Conservation (phyloP, 2,113 vertebrate species). For the Piliocolobus tephrosceles region DNA sequence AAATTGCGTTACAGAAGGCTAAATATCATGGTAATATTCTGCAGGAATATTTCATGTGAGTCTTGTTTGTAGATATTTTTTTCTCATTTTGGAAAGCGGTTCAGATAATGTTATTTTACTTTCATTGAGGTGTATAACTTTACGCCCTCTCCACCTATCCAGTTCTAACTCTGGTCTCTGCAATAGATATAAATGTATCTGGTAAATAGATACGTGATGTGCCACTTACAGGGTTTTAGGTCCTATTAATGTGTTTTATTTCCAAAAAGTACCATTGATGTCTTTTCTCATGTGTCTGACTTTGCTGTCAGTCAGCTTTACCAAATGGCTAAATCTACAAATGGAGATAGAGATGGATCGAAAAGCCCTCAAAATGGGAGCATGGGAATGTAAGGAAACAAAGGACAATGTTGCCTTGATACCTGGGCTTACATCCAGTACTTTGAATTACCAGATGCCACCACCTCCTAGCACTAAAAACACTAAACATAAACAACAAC, state of each 20-base stretch:
- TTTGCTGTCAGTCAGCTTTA: constrained; percentile 10
- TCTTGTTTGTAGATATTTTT: background rate
- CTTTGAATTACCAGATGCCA: background rate
- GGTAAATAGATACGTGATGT: background rate
- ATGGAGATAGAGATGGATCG: background rate
- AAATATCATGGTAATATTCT: background rate
- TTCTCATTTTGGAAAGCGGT: background rate
- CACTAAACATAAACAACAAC: background rate
- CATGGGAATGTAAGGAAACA: background rate
- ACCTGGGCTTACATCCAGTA: background rate
- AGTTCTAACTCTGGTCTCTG: background rate
- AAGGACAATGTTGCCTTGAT: background rate
- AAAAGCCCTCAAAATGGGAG: background rate
- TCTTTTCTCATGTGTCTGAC: background rate
- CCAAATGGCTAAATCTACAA: constrained; percentile 8
- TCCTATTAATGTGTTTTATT: background rate
- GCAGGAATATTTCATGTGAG: background rate
- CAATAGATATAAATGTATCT: background rate
- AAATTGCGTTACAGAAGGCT: background rate
- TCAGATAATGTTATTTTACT: background rate
- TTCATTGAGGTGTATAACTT: background rate
- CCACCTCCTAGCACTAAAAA: background rate
- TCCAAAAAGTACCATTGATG: background rate
- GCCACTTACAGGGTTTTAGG: background rate
- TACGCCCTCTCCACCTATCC: background rate